Evolutionary conservation across 92 coral and sea anemone genomes (phyloP), one percentile per base, ranked within the genome.

Genomic region (Palythoa heliodiscus): DNA sequence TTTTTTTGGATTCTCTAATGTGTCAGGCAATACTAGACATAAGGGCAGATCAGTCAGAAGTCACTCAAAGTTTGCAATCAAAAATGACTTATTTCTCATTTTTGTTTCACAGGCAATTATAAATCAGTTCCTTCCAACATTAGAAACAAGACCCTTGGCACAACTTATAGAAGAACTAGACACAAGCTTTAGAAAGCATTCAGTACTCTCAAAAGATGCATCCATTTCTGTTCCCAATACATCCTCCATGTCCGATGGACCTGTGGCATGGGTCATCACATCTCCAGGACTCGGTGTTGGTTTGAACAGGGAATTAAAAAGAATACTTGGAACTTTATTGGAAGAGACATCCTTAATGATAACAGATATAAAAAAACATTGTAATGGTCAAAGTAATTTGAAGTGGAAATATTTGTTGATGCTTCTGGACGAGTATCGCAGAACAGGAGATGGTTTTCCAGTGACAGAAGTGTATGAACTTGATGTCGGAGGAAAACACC

Each of bases 341-440:
- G 61, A 67, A 63, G 22, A n/a, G 20, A 23, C 48, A 13, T 23
- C 52, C 60, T 14, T 7, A 10, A 64, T 2, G 12, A n/a, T 22
- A 64, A 40, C 70, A 78, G 20, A 37, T 20, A 54, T 38, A 39
- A 19, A 38, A 58, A 15, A 60, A 17, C 17, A 7, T 5, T 12
- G 24, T 66, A 47, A 13, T 25, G 19, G 15, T 47, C 68, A 29
- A 11, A 76, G 6, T 37, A 24, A 14, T 23, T 48, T 24, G 25
- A 16, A n/a, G 55, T 80, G 84, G 84, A 40, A 43, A 40, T 47
- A 63, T 70, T 43, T 64, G 13, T 48, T 80, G 25, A 43, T 80
- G 84, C 84, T 80, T 63, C 54, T 80, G 84, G 84, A 80, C 20
- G 84, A 80, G 74, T 80, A 64, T 47, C 84, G 75, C 60, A 66